Conservation (phyloP, 2,797 vertebrate genomes). For the Benthosema pterotum region DNA sequence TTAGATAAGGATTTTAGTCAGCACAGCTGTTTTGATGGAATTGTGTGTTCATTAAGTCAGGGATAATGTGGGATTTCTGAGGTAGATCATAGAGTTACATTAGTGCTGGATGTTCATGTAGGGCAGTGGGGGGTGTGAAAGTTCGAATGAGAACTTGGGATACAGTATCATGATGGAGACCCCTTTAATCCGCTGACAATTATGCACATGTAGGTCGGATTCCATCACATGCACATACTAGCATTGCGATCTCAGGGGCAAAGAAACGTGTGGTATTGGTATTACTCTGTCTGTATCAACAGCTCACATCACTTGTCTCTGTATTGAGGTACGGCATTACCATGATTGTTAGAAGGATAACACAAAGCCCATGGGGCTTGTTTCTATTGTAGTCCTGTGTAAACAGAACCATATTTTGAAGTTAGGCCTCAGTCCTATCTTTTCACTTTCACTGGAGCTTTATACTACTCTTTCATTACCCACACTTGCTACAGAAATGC, state of each 20-base stretch:
- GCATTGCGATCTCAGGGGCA: constrained; percentile 49
- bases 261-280: constrained; percentile 40
- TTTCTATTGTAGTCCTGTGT: constrained; percentile 3
- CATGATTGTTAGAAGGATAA: not conserved
- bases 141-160: constrained; percentile 25
- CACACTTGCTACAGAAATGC: constrained; percentile 1
- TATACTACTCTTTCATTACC: not conserved
- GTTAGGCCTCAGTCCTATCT: constrained; percentile 7
- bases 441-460: constrained; percentile 6
- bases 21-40: constrained; percentile 14
- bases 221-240: constrained; percentile 57
- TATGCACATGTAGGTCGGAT: constrained; percentile 48
- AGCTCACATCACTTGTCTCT: constrained; percentile 17
- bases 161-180: constrained; percentile 14
- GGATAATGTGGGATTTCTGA: constrained; percentile 46
- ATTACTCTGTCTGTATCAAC: constrained; percentile 39
- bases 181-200: constrained; percentile 55
- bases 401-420: constrained; percentile 29
- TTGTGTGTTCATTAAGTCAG: constrained; percentile 23
- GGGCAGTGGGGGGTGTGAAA: constrained; percentile 36
- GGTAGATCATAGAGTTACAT: not conserved
- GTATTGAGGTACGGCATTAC: too few relatives aligned
- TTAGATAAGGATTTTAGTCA: too few relatives aligned
- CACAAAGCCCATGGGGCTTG: not conserved
- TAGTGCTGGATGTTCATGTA: not conserved